Evolutionary conservation across 2,113 vertebrate species (phyloP).

Genomic region (Phrynosoma blainvillii): DNA sequence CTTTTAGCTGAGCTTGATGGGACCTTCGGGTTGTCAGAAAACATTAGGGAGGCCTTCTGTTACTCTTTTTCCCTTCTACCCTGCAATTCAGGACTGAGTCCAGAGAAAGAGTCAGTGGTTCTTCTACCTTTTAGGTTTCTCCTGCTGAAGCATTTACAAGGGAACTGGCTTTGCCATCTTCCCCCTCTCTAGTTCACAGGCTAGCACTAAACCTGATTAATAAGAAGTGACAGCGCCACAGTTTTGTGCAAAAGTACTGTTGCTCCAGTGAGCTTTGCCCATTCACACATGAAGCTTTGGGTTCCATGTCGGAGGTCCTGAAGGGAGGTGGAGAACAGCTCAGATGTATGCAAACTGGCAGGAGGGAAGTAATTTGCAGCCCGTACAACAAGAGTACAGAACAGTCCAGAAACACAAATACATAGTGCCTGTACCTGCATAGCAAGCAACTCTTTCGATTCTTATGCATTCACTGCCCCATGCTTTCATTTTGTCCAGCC

Average conservation of each 20-base stretch:
- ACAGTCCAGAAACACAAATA: background rate
- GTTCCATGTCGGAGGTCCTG: background rate
- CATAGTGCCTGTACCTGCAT: background rate
- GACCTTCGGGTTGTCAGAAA: constrained; percentile 11
- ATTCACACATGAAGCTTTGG: background rate
- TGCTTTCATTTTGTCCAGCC: background rate
- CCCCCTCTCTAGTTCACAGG: constrained; percentile 26
- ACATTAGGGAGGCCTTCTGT: background rate
- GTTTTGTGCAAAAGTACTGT: background rate
- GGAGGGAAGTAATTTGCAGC: background rate
- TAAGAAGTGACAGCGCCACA: background rate
- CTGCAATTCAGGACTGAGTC: background rate
- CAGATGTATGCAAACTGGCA: background rate
- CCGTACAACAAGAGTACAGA: background rate
- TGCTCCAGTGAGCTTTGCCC: background rate
- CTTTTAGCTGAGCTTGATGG: constrained; percentile 6
- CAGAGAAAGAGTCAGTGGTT: background rate
- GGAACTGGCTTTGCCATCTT: background rate
- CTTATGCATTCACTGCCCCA: rapidly evolving
- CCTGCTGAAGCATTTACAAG: background rate
- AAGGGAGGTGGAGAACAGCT: background rate
- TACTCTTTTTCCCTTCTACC: background rate
- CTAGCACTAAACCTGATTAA: background rate
- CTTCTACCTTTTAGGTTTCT: background rate
- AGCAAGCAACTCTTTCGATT: background rate